Percentiles rank a stretch among this genome's conserved stretches.
phyloP scores from a whole-genome alignment of 2,888 invertebrate genomes.

The Synergus gifuensis region DNA sequence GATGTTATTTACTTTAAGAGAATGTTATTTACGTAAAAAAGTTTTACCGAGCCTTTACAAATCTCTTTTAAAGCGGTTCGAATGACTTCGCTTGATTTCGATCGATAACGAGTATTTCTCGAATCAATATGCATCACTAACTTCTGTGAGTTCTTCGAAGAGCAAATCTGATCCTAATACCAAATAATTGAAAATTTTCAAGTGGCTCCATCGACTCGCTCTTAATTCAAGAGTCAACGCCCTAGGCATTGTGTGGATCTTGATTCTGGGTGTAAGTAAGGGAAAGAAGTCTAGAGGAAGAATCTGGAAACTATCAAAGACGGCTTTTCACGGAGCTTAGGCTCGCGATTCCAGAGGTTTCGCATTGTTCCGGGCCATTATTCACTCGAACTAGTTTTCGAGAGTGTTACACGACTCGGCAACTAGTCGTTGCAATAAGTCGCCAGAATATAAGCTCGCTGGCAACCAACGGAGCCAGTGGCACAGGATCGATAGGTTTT shows the following conservation, averaged over 20 bases:
- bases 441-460: conserved; percentile 39
- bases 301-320: conserved; percentile 38
- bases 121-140: no score
- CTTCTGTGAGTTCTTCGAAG: not conserved
- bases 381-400: conserved; percentile 68
- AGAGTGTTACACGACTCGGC: conserved; percentile 54
- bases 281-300: conserved; percentile 14
- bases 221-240: conserved; percentile 22
- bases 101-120: no score
- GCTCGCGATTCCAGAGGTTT: conserved; percentile 40
- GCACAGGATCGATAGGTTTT: conserved; percentile 63
- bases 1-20: no score
- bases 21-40: no score
- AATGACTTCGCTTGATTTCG: no score
- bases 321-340: conserved; percentile 39
- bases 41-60: no score
- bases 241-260: conserved; percentile 21
- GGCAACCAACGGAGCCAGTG: conserved; percentile 35
- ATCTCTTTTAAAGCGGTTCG: no score
- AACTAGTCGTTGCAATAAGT: conserved; percentile 41
- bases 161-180: not conserved
- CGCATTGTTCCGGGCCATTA: conserved; percentile 67
- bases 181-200: not conserved
- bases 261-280: conserved; percentile 10
- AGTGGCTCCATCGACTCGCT: not conserved